Evolutionary conservation across 1,140 invertebrate species (phyloP).

Genomic region (Battus philenor): DNA sequence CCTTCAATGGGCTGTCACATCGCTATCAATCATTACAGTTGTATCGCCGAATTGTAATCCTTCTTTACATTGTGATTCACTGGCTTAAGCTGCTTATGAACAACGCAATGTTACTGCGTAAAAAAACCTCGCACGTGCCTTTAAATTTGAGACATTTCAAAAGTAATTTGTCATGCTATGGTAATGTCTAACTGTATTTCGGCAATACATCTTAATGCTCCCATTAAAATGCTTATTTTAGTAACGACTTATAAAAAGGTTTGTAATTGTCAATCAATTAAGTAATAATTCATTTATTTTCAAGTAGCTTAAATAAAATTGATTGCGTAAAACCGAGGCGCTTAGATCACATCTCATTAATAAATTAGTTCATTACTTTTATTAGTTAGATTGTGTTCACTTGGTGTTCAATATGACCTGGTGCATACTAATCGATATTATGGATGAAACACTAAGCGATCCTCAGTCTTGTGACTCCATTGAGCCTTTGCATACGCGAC

Average conservation of each 20-base stretch:
- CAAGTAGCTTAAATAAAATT: too few species aligned
- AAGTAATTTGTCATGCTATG: too few species aligned
- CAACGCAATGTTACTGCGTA: slow-evolving; percentile 6
- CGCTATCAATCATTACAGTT: slow-evolving; percentile 18
- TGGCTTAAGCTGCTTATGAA: slow-evolving; percentile 18
- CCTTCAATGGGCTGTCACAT: slow-evolving; percentile 8
- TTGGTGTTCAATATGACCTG: too few species aligned
- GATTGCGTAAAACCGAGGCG: too few species aligned
- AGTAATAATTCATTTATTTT: slow-evolving; percentile 1
- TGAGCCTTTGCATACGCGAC: too few species aligned
- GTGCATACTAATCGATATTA: too few species aligned
- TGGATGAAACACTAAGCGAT: too few species aligned
- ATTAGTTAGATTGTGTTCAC: too few species aligned
- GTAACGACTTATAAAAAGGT: background rate
- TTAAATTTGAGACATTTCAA: too few species aligned
- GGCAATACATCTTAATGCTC: slow-evolving; percentile 5
- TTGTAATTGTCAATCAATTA: background rate
- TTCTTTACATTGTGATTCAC: slow-evolving; percentile 20
- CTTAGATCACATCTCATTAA: too few species aligned
- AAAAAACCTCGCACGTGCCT: slow-evolving; percentile 9
- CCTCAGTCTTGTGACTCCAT: too few species aligned
- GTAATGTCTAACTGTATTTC: slow-evolving; percentile 4
- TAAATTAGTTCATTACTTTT: too few species aligned
- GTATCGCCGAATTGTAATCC: slow-evolving; percentile 6
- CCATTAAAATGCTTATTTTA: slow-evolving; percentile 3